These are phyloP conservation scores for Rotaria sp. DNA, from an alignment of 2,888 invertebrate species.

Conservation along the genomic window DNA sequence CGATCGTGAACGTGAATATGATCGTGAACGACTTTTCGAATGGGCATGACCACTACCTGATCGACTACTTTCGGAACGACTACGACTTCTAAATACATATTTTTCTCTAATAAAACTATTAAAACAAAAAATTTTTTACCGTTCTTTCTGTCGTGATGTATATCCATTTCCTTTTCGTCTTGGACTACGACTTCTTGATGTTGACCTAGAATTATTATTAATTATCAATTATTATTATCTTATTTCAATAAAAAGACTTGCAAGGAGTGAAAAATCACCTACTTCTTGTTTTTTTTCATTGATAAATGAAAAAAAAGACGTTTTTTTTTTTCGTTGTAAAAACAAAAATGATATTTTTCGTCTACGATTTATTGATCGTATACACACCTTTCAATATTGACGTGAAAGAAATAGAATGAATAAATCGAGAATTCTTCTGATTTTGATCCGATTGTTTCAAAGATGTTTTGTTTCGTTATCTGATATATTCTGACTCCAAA, in stretches of 20 bases:
- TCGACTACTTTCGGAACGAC: not conserved
- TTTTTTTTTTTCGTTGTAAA: too few relatives aligned
- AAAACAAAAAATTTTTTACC: not conserved
- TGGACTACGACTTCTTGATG: not conserved
- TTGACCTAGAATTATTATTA: not conserved
- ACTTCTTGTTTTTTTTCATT: too few relatives aligned
- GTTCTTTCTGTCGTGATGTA: not conserved
- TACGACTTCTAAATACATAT: not conserved
- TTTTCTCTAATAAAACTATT: too few relatives aligned
- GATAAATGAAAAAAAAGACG: not conserved
- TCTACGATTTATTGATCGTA: not conserved
- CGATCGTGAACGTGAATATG: not conserved
- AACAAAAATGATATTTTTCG: too few relatives aligned
- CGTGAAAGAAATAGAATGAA: conserved; percentile 1
- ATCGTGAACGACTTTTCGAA: not conserved
- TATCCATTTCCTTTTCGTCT: not conserved
- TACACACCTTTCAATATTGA: conserved; percentile 9
- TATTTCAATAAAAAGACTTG: too few relatives aligned
- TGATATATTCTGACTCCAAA: not conserved
- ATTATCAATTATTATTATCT: too few relatives aligned
- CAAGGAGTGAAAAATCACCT: too few relatives aligned
- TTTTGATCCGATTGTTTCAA: not conserved
- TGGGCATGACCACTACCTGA: not conserved
- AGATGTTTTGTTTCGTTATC: not conserved
- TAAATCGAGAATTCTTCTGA: not conserved